Conservation (phyloP, 2,888 invertebrate species). For the Pristionchus fissidentatus region DNA sequence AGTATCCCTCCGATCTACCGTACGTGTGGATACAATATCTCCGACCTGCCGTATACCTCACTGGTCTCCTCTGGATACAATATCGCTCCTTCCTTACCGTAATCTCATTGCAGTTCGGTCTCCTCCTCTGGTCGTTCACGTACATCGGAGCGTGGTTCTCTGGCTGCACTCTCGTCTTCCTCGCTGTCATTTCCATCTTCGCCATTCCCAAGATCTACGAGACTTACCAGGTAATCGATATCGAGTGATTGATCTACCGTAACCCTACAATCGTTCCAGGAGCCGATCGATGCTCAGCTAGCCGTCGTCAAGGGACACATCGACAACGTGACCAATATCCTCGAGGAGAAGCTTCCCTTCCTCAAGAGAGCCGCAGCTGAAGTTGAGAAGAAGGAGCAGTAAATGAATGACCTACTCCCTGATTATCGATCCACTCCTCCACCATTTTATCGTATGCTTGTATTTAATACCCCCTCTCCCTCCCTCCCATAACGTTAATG, state of each 20-base stretch:
- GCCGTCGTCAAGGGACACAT: slow-evolving; percentile 68
- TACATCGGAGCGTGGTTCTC: slow-evolving; percentile 99
- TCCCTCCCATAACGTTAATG: not conserved
- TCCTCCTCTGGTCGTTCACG: slow-evolving; percentile 94
- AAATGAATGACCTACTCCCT: slow-evolving; percentile 47
- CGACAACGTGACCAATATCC: slow-evolving; percentile 67
- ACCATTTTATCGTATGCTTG: not conserved
- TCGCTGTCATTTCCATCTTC: slow-evolving; percentile 77
- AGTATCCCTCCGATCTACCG: too few species aligned
- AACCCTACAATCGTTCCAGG: slow-evolving; percentile 48
- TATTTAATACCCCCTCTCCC: not conserved
- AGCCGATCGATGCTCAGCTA: slow-evolving; percentile 73
- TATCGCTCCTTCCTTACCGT: slow-evolving; percentile 29
- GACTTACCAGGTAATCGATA: slow-evolving; percentile 63
- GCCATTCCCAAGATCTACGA: slow-evolving; percentile 74
- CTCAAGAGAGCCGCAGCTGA: slow-evolving; percentile 64
- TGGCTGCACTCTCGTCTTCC: slow-evolving; percentile 96
- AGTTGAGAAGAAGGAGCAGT: slow-evolving; percentile 68
- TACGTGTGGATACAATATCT: too few species aligned
- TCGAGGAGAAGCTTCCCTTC: slow-evolving; percentile 73
- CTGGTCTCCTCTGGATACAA: not conserved
- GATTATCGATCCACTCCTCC: not conserved
- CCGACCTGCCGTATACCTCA: too few species aligned
- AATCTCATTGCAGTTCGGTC: slow-evolving; percentile 86
- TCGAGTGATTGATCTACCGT: not conserved